Percentiles rank a stretch among this genome's conserved stretches.
phyloP scores from a whole-genome alignment of 23 tunicate species.

The Halocynthia roretzi region DNA sequence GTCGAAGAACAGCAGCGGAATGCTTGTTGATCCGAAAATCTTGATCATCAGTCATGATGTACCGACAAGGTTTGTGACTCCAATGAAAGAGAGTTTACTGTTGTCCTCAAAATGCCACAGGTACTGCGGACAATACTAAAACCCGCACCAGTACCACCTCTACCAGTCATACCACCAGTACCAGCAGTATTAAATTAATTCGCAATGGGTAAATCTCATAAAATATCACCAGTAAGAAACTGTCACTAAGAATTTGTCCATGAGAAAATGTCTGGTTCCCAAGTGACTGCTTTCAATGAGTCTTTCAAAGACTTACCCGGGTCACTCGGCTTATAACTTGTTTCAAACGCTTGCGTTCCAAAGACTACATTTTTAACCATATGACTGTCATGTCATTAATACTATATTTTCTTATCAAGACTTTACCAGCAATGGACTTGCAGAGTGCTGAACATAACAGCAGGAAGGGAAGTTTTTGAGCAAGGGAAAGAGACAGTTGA shows the following conservation, averaged over 20 bases:
- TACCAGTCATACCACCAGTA: too few species aligned
- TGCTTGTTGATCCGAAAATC: conserved; percentile 52
- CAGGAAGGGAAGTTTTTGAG: conserved; percentile 78
- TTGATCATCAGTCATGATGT: conserved; percentile 73
- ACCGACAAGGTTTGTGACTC: conserved; percentile 86
- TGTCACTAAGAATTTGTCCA: background rate
- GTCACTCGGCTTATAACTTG: background rate
- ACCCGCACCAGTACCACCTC: background rate
- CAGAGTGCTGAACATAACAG: conserved; percentile 62
- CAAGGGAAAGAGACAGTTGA: conserved; percentile 75
- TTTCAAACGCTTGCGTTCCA: background rate
- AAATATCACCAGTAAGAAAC: background rate
- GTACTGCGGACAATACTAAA: too few species aligned
- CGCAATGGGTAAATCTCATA: background rate
- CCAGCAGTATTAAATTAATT: too few species aligned
- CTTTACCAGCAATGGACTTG: conserved; percentile 83
- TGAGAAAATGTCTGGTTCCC: background rate
- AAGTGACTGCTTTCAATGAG: background rate
- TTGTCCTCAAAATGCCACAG: background rate
- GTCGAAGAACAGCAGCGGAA: conserved; percentile 15
- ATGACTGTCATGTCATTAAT: background rate
- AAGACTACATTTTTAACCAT: background rate
- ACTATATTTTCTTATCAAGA: conserved; percentile 15
- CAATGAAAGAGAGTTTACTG: background rate
- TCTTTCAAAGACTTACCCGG: background rate